A percentile compares a stretch with the other conserved stretches of the same genome.
Conservation (phyloP, 2,113 vertebrate genomes). For the Hystrix brachyura region DNA sequence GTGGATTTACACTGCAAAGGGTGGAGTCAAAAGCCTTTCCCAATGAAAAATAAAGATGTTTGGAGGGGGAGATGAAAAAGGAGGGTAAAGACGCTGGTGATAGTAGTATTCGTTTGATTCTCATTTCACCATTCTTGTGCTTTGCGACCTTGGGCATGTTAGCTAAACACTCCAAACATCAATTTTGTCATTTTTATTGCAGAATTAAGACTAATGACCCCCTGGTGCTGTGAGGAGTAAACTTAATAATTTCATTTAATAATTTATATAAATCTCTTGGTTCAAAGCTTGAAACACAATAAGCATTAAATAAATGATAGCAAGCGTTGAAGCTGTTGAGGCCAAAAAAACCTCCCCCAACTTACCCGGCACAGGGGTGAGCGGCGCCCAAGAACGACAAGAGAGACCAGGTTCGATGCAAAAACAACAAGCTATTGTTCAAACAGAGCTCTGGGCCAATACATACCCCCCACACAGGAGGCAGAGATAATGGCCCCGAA, state of each 20-base stretch:
- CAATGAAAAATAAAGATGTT: background rate
- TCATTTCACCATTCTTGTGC: background rate
- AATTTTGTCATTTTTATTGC: constrained; percentile 13
- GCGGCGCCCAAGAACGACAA: too few species aligned
- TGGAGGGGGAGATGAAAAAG: background rate
- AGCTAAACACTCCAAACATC: background rate
- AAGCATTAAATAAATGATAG: constrained; percentile 15
- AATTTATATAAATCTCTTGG: constrained; percentile 49
- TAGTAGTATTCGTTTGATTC: background rate
- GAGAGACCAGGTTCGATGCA: too few species aligned
- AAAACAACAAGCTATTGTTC: too few species aligned
- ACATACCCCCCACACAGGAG: too few species aligned
- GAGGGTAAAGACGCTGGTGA: background rate
- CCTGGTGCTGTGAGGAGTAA: background rate
- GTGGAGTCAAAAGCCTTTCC: constrained; percentile 5
- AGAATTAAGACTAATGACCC: constrained; percentile 50
- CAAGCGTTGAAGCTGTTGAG: background rate
- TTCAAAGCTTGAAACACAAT: constrained; percentile 27
- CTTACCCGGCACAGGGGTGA: too few species aligned
- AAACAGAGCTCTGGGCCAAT: too few species aligned
- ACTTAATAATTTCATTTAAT: constrained; percentile 64
- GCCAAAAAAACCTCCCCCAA: too few species aligned
- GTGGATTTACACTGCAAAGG: background rate
- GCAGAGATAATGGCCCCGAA: too few species aligned
- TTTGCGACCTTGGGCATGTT: background rate